Conservation (phyloP, 2,888 invertebrate species). For the Tetheella fluctuosa region DNA sequence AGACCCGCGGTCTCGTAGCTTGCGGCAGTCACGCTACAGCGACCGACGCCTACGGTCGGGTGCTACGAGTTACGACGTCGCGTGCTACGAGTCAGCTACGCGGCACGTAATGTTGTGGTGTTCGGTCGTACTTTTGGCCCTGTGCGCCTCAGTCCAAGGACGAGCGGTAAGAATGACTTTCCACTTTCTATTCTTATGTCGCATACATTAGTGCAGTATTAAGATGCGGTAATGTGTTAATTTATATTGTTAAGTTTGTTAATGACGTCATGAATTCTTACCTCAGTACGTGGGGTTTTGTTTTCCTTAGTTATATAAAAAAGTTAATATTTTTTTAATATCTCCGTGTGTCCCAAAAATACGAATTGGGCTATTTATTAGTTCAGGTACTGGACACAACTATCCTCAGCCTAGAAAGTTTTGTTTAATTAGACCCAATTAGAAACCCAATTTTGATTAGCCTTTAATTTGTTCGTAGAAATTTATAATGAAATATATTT, state of each 20-base stretch:
- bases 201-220: slow-evolving; percentile 21
- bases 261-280: neutral
- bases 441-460: neutral
- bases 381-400: neutral
- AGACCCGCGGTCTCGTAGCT: slow-evolving; percentile 48
- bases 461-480: neutral
- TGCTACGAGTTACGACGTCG: slow-evolving; percentile 52
- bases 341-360: neutral
- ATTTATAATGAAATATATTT: neutral
- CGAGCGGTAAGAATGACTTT: slow-evolving; percentile 75
- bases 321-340: neutral
- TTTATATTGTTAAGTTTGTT: slow-evolving; percentile 33
- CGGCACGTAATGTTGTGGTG: slow-evolving; percentile 69
- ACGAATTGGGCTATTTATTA: neutral
- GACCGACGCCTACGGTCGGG: slow-evolving; percentile 52
- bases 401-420: neutral
- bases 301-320: neutral
- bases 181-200: slow-evolving; percentile 32
- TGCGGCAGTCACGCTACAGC: slow-evolving; percentile 79
- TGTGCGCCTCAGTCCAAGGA: slow-evolving; percentile 76
- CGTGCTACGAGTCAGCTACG: slow-evolving; percentile 49
- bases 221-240: slow-evolving; percentile 22
- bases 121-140: slow-evolving; percentile 67
- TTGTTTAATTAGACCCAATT: neutral
- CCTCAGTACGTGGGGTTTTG: neutral